Evolutionary conservation across 2,888 invertebrate genomes (phyloP).

Genomic region (Macaria notata): DNA sequence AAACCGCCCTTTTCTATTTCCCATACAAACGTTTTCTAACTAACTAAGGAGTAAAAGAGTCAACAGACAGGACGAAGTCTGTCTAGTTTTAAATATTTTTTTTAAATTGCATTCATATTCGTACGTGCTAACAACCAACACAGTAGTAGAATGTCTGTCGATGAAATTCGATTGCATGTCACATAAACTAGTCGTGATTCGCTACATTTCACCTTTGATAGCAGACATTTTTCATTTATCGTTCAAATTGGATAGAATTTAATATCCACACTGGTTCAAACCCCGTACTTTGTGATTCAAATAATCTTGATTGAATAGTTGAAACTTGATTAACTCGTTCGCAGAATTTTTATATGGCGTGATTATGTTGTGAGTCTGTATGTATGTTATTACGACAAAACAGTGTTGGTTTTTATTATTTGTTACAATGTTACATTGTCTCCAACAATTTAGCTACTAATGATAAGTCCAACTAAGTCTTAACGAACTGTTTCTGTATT

Average conservation of each 20-base stretch:
- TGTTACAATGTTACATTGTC: no score
- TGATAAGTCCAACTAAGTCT: background rate
- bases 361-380: no score
- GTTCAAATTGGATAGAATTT: constrained; percentile 34
- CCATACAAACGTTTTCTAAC: no score
- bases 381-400: no score
- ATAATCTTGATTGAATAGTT: constrained; percentile 29
- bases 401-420: no score
- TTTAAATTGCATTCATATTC: no score
- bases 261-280: constrained; percentile 18
- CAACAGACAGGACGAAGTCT: no score
- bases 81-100: no score
- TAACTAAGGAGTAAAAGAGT: no score
- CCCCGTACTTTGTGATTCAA: constrained; percentile 29
- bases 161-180: constrained; percentile 1
- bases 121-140: no score
- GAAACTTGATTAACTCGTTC: constrained; percentile 18
- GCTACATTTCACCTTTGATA: constrained; percentile 14
- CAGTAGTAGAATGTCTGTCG: background rate
- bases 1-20: no score
- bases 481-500: no score
- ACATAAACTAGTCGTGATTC: constrained; percentile 9
- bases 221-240: constrained; percentile 17
- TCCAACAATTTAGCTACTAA: background rate
- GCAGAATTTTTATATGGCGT: background rate